These are phyloP conservation scores for Butastur rufipennis DNA, from an alignment of 2,113 vertebrate species.

Conservation along the genomic window DNA sequence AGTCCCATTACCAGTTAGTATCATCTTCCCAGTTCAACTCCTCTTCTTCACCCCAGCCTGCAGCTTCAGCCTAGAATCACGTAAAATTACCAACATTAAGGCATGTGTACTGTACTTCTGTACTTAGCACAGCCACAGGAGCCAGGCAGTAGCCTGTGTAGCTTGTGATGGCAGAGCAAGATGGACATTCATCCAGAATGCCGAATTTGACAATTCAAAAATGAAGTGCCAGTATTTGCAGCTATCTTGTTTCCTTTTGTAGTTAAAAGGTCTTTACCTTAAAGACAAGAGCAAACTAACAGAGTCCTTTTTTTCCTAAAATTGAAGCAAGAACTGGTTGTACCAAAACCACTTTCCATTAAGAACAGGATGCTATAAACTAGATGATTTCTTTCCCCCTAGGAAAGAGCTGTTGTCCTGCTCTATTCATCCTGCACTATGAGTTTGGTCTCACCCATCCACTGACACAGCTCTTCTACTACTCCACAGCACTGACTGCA, in stretches of 20 bases:
- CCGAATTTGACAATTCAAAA: not conserved
- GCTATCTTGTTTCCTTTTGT: not conserved
- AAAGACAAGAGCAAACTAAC: not conserved
- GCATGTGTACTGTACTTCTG: fast-evolving
- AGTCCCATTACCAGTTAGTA: conserved; percentile 77
- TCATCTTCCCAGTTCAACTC: conserved; percentile 93
- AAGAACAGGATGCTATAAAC: not conserved
- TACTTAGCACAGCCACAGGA: not conserved
- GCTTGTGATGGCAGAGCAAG: not conserved
- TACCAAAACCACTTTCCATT: not conserved
- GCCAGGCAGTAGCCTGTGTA: not conserved
- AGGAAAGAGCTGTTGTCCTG: not conserved
- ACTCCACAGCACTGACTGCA: not conserved
- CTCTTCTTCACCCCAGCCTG: conserved; percentile 90
- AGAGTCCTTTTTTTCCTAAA: not conserved
- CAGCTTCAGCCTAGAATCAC: conserved; percentile 78
- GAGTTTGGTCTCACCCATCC: not conserved
- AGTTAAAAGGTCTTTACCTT: not conserved
- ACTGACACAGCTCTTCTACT: not conserved
- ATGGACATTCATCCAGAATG: too few relatives aligned
- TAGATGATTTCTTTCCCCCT: not conserved
- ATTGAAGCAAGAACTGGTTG: not conserved
- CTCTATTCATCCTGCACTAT: not conserved
- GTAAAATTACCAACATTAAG: not conserved
- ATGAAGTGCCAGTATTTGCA: not conserved